These are phyloP conservation scores for Pongo abelii DNA, from an alignment of 2,113 vertebrate species.

Conservation along the genomic window DNA sequence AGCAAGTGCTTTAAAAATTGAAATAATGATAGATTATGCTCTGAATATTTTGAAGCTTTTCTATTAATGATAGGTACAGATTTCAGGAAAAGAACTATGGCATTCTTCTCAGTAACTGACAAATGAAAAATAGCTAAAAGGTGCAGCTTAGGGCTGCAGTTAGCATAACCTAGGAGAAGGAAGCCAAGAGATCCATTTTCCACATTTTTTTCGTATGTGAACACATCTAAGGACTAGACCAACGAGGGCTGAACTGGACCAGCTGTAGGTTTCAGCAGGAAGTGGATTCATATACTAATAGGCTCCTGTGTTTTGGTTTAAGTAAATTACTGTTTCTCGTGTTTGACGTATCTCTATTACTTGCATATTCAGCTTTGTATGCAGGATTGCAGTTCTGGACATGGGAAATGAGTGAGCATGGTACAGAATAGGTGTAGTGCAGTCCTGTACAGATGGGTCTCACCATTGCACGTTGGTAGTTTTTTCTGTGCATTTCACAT, in stretches of 20 bases:
- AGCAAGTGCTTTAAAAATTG: neutral
- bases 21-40: neutral
- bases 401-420: neutral
- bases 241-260: neutral
- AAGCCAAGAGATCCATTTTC: neutral
- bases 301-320: neutral
- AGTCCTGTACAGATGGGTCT: neutral
- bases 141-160: neutral
- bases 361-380: neutral
- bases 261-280: neutral
- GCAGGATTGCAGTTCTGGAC: neutral
- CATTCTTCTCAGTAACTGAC: neutral
- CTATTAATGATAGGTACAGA: neutral
- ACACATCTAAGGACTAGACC: neutral
- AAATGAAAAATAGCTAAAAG: neutral
- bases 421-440: neutral
- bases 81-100: neutral
- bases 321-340: neutral
- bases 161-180: neutral
- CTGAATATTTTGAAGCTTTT: slow-evolving; percentile 18
- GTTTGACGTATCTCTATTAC: neutral
- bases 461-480: neutral
- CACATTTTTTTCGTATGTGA: neutral
- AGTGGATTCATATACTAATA: neutral
- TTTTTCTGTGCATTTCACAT: neutral